Evolutionary conservation across 2,113 vertebrate genomes (phyloP), one percentile per base, ranked within the genome.

Genomic region (Clupea harengus): DNA sequence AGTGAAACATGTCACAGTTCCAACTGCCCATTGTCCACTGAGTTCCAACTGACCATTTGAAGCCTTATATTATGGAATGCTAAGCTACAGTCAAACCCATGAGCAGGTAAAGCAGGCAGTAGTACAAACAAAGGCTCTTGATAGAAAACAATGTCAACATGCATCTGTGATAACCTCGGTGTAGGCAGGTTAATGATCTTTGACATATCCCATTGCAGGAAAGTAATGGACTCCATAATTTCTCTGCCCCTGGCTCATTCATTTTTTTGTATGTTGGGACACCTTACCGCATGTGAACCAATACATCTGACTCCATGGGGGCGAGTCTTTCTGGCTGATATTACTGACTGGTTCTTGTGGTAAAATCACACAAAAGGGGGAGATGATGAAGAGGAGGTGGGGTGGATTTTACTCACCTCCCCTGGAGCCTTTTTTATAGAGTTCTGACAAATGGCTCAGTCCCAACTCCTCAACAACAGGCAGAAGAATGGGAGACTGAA

Each of bases 361-460:
- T 39, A 78, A 32, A 78, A 78, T 39, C 28, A 39, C 60, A 64
- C 60, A 25, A 64, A 10, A 17, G 13, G 2, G 11, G 72, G 13
- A 5, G 67, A 32, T 78, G 72, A 32, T 78, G 25, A 78, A 78
- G 72, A 15, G 28, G 32, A 78, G 25, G 28, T 39, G 72, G 28
- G 64, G 54, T 3, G 25, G 6, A 67, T 67, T 25, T 67, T 28
- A 67, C 28, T n/a, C n/a, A 25, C 90, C 83, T 91, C 87, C 57
- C 85, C 89, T 44, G 85, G 86, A 91, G 84, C 28, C 49, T 28
- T 91, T 90, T 39, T 92, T 89, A 90, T 88, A 90, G 90, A 50
- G 0, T 84, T 87, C 85, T 94, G 91, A 92, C 85, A 89, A 93
- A 92, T 91, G 86, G 82, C 87, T 92, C 90, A 86, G 81, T 64